Conservation (phyloP, 2,113 vertebrate genomes). For the Ageneiosus marmoratus region DNA sequence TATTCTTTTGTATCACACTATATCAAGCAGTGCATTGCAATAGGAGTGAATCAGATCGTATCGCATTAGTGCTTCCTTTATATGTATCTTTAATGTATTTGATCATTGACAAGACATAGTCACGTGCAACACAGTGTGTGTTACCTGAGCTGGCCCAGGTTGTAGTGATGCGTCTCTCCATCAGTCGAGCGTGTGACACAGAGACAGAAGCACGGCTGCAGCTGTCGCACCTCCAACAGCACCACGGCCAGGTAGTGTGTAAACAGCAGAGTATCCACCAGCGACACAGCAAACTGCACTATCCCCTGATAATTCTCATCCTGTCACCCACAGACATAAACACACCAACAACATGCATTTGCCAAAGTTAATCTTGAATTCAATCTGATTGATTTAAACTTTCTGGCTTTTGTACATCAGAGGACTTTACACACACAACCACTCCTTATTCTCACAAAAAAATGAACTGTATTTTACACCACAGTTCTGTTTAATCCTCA, state of each 20-base stretch:
- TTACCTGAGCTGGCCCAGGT: slow-evolving; percentile 88
- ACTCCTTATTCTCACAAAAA: background rate
- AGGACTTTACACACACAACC: background rate
- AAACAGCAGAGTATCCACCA: slow-evolving; percentile 93
- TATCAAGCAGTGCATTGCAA: too few relatives aligned
- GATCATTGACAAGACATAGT: too few relatives aligned
- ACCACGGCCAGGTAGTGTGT: slow-evolving; percentile 94
- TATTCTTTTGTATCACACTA: too few relatives aligned
- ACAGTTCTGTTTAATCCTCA: background rate
- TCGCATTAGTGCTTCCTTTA: too few relatives aligned
- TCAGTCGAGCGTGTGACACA: slow-evolving; percentile 89
- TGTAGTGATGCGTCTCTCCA: slow-evolving; percentile 88
- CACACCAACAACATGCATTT: background rate
- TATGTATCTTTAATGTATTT: too few relatives aligned
- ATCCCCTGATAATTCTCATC: slow-evolving; percentile 92
- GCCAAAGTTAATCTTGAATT: background rate
- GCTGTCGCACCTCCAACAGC: slow-evolving; percentile 88
- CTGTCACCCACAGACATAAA: slow-evolving; percentile 57
- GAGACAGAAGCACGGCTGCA: slow-evolving; percentile 85
- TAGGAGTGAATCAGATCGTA: too few relatives aligned
- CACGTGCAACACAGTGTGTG: background rate
- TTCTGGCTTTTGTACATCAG: background rate
- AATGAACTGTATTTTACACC: background rate
- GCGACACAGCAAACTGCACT: slow-evolving; percentile 90
- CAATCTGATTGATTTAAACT: background rate